Evolutionary conservation across 2,797 vertebrate species (phyloP), one percentile per base, ranked within the genome.

Genomic region (Jordanella pulchra): DNA sequence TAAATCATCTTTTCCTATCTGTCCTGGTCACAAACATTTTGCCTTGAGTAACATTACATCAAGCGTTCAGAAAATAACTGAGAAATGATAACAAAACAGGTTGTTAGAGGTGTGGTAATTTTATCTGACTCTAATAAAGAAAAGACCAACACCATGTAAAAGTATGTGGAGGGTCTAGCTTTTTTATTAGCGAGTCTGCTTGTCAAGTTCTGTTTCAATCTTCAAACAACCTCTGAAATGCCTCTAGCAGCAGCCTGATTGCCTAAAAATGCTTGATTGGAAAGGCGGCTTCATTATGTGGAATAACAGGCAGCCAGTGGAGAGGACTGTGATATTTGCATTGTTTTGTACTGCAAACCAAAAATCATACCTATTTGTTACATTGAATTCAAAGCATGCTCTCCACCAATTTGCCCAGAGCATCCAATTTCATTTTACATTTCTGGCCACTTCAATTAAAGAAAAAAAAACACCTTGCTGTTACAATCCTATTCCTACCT

Each of bases 361-460:
- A 80, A 90, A 91, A 78, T 67, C 65, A 69, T 18, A 44, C 54
- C 68, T 78, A 82, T 80, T 73, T 78, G 83, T 74, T 90, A 27
- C 32, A 73, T 79, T 71, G 79, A 75, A 90, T 90, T 91, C 88
- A 82, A 76, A 86, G 80, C 88, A 81, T 90, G 80, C 75, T 87
- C 83, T 65, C 75, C 75, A 70, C 72, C 73, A 78, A 85, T 83
- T 86, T 75, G 89, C 90, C 89, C 77, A 83, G 81, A 91, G 89
- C 89, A 55, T 80, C 77, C 84, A 73, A 80, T 91, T 91, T 76
- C 77, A 83, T 89, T 92, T 91, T 65, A 87, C 84, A 83, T 86
- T 84, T 76, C 42, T 45, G 14, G 76, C 61, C 85, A 87, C 88
- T 92, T 90, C 82, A 93, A 89, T 93, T 91, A 88, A 91, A 91